Percentiles rank a stretch among this genome's conserved stretches.
Conservation (phyloP, 1,140 invertebrate species). For the Dreissena rostriformis region DNA sequence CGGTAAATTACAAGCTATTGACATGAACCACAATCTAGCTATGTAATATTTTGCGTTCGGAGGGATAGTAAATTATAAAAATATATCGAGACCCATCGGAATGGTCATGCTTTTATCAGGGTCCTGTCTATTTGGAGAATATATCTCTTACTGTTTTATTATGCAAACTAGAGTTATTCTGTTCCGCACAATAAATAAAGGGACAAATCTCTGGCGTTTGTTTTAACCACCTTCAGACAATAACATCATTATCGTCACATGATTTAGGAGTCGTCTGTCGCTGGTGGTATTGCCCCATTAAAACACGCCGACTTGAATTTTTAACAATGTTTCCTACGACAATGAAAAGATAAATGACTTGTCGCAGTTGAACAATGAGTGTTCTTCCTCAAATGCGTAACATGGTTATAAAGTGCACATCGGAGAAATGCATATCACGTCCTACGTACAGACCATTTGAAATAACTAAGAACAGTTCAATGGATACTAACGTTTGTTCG, state of each 20-base stretch:
- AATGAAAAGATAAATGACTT: no score
- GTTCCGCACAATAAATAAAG: conserved; percentile 7
- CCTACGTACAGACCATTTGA: no score
- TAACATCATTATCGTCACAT: not conserved
- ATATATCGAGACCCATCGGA: conserved; percentile 20
- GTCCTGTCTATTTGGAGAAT: conserved; percentile 28
- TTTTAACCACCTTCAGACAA: not conserved
- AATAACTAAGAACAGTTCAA: no score
- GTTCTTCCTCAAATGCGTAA: no score
- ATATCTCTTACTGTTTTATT: conserved; percentile 50
- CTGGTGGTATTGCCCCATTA: not conserved
- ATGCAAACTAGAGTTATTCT: conserved; percentile 45
- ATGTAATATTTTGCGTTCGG: not conserved
- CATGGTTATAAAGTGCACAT: no score
- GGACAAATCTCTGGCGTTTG: not conserved
- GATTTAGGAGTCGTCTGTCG: not conserved
- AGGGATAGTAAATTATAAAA: conserved; percentile 38
- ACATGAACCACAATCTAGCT: no score
- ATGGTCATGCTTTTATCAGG: conserved; percentile 37
- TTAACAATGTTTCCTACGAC: no score
- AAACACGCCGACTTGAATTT: not conserved
- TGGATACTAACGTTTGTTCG: no score
- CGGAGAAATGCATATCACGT: no score
- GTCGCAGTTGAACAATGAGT: no score
- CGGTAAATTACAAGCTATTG: conserved; percentile 8